Evolutionary conservation across 2,888 invertebrate species (phyloP), one percentile per base, ranked within the genome.

Genomic region (Troides oblongomaculatus): DNA sequence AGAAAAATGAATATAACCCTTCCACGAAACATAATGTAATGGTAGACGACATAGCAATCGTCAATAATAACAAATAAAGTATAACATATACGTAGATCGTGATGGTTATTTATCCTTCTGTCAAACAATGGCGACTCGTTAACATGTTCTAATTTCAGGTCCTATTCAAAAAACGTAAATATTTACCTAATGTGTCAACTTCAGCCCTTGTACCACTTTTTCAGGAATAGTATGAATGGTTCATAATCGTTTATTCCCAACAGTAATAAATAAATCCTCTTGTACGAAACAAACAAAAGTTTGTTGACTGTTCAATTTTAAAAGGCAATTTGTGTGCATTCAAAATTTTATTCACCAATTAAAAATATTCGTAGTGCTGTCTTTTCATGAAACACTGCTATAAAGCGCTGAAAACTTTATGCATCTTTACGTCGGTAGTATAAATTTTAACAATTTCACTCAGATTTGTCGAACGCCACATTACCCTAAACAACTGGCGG

Each of bases 401-500:
- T 92, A 91, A 92, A 88, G 88, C 84, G 82, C 81, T 86, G 81
- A 86, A 85, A 86, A 90, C 89, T 86, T 88, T 89, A 89, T 86
- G 84, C 92, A 92, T 92, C 83, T 88, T 92, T 87, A 86, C 84
- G 84, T 87, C 86, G 88, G 87, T 87, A 86, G 83, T 81, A 87
- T 87, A 86, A 89, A 88, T 89, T 88, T 82, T 84, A 87, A 85
- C 83, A 90, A 90, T 90, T 91, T 92, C 91, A 91, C 89, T 88
- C 86, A 82, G 87, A 89, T 90, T 90, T 87, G 87, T 90, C 87
- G 87, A 91, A 92, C 92, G 92, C 92, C 92, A 92, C 92, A 92
- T 92, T 92, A 92, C 92, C 90, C 91, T 89, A 91, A 92, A 92
- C 91, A 90, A 92, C 90, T 90, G 90, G 91, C 91, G 88, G 93